A percentile compares a stretch with the other conserved stretches of the same genome.
Evolutionary conservation across 2,888 invertebrate species (phyloP).

Genomic region (Trachelus iudaicus): DNA sequence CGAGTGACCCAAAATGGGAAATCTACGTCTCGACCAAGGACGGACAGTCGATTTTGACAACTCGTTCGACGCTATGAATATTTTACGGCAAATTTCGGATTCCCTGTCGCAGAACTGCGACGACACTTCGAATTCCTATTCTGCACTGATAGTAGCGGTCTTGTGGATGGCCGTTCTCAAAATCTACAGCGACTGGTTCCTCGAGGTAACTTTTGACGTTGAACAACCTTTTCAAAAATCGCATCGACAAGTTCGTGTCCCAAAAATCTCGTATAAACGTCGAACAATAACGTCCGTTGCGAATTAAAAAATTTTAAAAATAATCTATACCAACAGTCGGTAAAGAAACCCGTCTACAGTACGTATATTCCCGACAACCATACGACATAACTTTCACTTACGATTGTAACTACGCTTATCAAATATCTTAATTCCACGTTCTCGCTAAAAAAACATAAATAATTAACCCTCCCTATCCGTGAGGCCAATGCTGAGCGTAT

Average conservation of each 20-base stretch:
- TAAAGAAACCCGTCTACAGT: background rate
- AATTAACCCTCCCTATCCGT: background rate
- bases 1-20: background rate
- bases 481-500: background rate
- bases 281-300: background rate
- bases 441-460: background rate
- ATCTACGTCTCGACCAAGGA: background rate
- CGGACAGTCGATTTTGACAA: background rate
- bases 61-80: background rate
- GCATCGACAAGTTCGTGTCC: background rate
- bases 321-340: background rate
- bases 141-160: background rate
- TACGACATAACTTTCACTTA: background rate
- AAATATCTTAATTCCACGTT: background rate
- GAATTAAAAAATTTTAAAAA: background rate
- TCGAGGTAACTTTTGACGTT: background rate
- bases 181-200: slow-evolving; percentile 2
- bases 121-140: background rate
- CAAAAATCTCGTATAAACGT: background rate
- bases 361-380: no score
- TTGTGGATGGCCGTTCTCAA: slow-evolving; percentile 5
- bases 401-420: background rate
- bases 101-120: background rate
- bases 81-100: background rate
- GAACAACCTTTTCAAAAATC: background rate